A percentile compares a stretch with the other conserved stretches of the same genome.
Evolutionary conservation across 2,888 invertebrate species (phyloP).

Genomic region (Drosophila ezoana): DNA sequence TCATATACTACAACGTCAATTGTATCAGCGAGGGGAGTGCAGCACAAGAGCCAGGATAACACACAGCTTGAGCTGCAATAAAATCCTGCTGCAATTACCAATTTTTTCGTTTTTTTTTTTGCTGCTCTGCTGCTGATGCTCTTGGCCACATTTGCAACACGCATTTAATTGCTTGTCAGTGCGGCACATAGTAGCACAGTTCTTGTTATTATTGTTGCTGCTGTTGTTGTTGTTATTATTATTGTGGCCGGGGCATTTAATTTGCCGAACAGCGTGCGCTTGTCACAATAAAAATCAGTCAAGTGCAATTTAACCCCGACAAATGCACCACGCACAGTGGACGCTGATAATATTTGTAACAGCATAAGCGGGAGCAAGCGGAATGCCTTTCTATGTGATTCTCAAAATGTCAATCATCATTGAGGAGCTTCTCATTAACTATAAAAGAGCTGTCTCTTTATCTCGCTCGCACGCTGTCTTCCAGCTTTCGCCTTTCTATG

Average conservation of each 20-base stretch:
- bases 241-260: slow-evolving; percentile 63
- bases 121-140: slow-evolving; percentile 19
- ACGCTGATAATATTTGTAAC: not conserved
- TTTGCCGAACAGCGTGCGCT: slow-evolving; percentile 70
- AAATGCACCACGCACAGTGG: slow-evolving; percentile 27
- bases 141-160: slow-evolving; percentile 66
- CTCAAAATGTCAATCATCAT: not conserved
- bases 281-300: slow-evolving; percentile 79
- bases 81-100: slow-evolving; percentile 65
- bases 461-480: no score
- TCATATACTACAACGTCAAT: slow-evolving; percentile 54
- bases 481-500: no score
- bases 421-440: no score
- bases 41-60: slow-evolving; percentile 1
- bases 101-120: slow-evolving; percentile 36
- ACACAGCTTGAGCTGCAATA: slow-evolving; percentile 63
- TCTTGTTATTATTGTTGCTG: slow-evolving; percentile 25
- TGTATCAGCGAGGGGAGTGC: slow-evolving; percentile 42
- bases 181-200: slow-evolving; percentile 30
- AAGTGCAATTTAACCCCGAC: slow-evolving; percentile 62
- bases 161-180: slow-evolving; percentile 77
- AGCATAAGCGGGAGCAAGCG: no score
- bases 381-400: not conserved
- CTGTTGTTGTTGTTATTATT: slow-evolving; percentile 46
- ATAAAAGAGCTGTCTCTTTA: no score